Percentiles rank a stretch among this genome's conserved stretches.
Conservation (phyloP, 2,113 vertebrate genomes). For the Brienomyrus brachyistius region DNA sequence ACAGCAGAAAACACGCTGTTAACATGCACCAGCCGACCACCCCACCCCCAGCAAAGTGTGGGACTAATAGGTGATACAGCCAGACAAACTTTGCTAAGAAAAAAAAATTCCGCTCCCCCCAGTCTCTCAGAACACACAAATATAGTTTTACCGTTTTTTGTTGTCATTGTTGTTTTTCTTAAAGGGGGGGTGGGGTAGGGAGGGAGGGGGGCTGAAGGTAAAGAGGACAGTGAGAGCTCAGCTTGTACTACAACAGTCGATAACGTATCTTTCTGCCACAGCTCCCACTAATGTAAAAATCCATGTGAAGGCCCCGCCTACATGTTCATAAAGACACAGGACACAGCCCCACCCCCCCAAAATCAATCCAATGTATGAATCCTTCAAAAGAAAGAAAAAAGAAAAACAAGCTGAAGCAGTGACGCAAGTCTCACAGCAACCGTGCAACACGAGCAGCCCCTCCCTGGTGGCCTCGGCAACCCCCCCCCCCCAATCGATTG, state of each 20-base stretch:
- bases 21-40: not conserved
- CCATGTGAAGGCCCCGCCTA: slow-evolving; percentile 61
- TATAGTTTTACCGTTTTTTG: slow-evolving; percentile 61
- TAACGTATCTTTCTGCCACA: slow-evolving; percentile 74
- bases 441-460: not conserved
- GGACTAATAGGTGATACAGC: not conserved
- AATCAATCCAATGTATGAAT: slow-evolving; percentile 51
- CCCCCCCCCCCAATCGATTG: slow-evolving; percentile 32
- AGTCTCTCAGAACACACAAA: slow-evolving; percentile 42
- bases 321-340: slow-evolving; percentile 58
- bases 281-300: slow-evolving; percentile 75
- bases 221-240: slow-evolving; percentile 59
- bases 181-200: slow-evolving; percentile 35
- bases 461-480: not conserved
- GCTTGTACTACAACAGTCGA: slow-evolving; percentile 72
- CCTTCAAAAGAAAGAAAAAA: not conserved
- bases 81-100: not conserved
- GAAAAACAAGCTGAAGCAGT: slow-evolving; percentile 27
- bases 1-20: not conserved
- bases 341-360: slow-evolving; percentile 34
- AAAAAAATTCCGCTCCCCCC: not conserved
- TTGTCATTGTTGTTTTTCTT: no score
- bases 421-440: slow-evolving; percentile 25
- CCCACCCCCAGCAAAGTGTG: not conserved
- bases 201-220: slow-evolving; percentile 63